A percentile compares a stretch with the other conserved stretches of the same genome.
phyloP scores from a whole-genome alignment of 2,113 vertebrate genomes.

The Athene noctua region DNA sequence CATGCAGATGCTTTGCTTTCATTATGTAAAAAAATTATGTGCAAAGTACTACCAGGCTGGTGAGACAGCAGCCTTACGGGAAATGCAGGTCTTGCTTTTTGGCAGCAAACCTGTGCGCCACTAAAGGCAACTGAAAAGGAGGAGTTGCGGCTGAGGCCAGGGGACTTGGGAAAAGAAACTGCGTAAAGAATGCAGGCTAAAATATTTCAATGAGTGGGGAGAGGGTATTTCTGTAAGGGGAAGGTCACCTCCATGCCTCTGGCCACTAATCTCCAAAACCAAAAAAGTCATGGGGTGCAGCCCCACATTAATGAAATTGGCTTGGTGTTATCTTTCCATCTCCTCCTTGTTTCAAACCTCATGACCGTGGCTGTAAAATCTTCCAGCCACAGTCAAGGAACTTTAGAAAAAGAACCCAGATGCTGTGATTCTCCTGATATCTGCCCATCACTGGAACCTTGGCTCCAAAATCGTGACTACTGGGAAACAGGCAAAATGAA shows the following conservation, averaged over 20 bases:
- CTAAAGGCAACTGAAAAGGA: background rate
- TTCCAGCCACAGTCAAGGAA: background rate
- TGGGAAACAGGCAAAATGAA: background rate
- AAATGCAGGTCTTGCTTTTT: background rate
- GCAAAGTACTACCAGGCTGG: background rate
- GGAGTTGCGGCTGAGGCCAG: fast-evolving
- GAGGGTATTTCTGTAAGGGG: background rate
- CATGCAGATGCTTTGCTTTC: fast-evolving
- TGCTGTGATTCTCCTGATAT: background rate
- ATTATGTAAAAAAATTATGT: fast-evolving
- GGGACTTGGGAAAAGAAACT: background rate
- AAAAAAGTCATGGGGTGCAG: background rate
- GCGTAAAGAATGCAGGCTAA: background rate
- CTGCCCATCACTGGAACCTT: background rate
- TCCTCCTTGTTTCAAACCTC: background rate
- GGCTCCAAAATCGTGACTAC: background rate
- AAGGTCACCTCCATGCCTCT: background rate
- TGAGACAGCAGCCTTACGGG: background rate
- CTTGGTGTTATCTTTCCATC: background rate
- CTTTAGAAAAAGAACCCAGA: background rate
- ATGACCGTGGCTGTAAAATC: background rate
- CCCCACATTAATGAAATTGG: background rate
- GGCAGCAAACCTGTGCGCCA: fast-evolving
- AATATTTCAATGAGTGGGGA: fast-evolving
- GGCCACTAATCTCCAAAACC: background rate